These are phyloP conservation scores for Muraenolepis orangiensis DNA, from an alignment of 2,797 vertebrate genomes.

Conservation along the genomic window DNA sequence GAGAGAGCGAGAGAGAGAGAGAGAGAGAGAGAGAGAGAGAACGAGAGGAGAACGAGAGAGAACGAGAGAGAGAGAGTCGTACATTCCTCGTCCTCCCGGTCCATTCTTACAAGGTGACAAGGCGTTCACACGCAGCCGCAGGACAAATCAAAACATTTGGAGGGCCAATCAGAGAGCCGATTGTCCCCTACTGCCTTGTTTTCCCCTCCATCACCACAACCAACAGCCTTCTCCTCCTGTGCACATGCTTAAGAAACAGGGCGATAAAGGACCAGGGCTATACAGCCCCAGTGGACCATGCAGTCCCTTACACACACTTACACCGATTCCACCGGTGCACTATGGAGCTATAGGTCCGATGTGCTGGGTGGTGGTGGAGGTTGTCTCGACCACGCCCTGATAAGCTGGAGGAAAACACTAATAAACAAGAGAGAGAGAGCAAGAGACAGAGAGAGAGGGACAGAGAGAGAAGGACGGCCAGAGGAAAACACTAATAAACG, in stretches of 20 bases:
- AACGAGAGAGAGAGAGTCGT: slow-evolving; percentile 9
- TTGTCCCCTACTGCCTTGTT: slow-evolving; percentile 31
- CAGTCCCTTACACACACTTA: slow-evolving; percentile 20
- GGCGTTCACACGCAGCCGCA: not conserved
- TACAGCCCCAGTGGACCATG: slow-evolving; percentile 67
- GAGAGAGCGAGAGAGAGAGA: slow-evolving; percentile 12
- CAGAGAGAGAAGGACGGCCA: too few species aligned
- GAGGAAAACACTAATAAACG: slow-evolving; percentile 28
- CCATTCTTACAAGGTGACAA: slow-evolving; percentile 8
- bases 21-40: slow-evolving; percentile 12
- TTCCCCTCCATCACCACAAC: slow-evolving; percentile 52
- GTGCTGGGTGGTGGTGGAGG: slow-evolving; percentile 20
- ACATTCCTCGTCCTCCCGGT: not conserved
- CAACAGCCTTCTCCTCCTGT: slow-evolving; percentile 17
- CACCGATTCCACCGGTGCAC: slow-evolving; percentile 60
- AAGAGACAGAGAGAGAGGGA: too few species aligned
- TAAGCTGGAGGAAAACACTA: slow-evolving; percentile 42
- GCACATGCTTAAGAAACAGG: slow-evolving; percentile 42
- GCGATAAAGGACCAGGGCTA: slow-evolving; percentile 64
- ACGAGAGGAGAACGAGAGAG: too few species aligned
- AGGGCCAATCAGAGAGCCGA: slow-evolving; percentile 10
- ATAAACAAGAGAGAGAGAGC: too few species aligned
- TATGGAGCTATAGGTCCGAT: slow-evolving; percentile 41
- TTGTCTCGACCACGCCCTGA: slow-evolving; percentile 50
- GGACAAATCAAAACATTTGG: slow-evolving; percentile 25